A percentile compares a stretch with the other conserved stretches of the same genome.
phyloP scores from a whole-genome alignment of 2,113 vertebrate genomes.

The Hippocampus guttulatus region DNA sequence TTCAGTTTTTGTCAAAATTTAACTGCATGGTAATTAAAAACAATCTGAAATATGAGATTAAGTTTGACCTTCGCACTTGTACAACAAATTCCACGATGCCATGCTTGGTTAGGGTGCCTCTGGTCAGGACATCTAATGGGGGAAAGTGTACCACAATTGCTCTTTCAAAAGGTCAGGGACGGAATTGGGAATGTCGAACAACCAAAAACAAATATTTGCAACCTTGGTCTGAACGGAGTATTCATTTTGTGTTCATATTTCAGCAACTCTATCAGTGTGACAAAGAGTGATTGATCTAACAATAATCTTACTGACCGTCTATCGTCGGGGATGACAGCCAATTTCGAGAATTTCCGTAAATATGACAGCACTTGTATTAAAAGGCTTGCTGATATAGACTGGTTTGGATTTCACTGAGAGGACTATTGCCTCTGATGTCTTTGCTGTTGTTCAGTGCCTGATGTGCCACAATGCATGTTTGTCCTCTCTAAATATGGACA shows the following conservation, averaged over 20 bases:
- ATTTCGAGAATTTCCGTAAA: conserved; percentile 11
- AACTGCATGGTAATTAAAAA: conserved; percentile 5
- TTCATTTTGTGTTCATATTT: conserved; percentile 17
- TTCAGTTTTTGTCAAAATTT: conserved; percentile 18
- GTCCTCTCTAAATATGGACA: too few species aligned
- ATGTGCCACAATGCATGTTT: neutral
- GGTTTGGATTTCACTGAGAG: conserved; percentile 13
- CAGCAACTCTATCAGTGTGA: conserved; percentile 9
- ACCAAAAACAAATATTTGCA: neutral
- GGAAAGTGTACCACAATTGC: conserved; percentile 16
- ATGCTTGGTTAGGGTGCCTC: conserved; percentile 11
- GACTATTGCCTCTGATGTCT: conserved; percentile 1
- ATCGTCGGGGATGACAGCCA: conserved; percentile 23
- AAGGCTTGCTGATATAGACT: conserved; percentile 18
- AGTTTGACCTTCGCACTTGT: conserved; percentile 19
- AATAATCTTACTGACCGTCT: conserved; percentile 25
- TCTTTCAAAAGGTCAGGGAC: conserved; percentile 12
- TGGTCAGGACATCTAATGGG: neutral
- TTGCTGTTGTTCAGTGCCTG: neutral
- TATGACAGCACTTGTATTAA: conserved; percentile 17
- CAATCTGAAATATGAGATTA: conserved; percentile 11
- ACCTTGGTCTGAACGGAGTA: conserved; percentile 6
- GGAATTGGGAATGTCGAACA: neutral
- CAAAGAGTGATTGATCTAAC: conserved; percentile 15
- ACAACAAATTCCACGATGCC: conserved; percentile 16